Evolutionary conservation across 2,113 vertebrate species (phyloP).

Genomic region (Tachysurus vachellii): DNA sequence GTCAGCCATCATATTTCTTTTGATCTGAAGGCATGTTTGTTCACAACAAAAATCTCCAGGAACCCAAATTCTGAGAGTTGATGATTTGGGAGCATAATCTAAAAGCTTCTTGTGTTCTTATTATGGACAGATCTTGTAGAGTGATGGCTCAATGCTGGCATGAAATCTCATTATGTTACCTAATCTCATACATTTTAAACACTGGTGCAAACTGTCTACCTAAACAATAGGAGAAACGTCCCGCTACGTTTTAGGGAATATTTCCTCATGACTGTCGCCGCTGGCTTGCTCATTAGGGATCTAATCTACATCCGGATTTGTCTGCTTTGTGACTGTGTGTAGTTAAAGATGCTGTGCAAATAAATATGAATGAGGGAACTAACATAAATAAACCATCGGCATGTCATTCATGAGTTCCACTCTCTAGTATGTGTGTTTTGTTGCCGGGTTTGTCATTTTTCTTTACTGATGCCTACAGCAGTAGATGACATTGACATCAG

Average conservation of each 20-base stretch:
- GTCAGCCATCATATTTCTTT: neutral
- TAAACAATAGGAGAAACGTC: neutral
- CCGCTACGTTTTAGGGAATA: neutral
- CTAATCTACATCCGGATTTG: neutral
- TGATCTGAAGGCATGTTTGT: neutral
- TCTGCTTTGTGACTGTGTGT: neutral
- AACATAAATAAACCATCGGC: neutral
- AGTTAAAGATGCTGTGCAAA: neutral
- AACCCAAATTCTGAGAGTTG: neutral
- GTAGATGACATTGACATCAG: slow-evolving; percentile 43
- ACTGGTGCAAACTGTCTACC: neutral
- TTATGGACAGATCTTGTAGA: neutral
- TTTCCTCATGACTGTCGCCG: neutral
- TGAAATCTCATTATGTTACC: neutral
- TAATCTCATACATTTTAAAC: neutral
- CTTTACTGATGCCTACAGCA: slow-evolving; percentile 9
- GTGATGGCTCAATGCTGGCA: neutral
- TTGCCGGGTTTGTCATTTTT: neutral
- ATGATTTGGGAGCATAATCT: neutral
- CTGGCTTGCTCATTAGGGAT: neutral
- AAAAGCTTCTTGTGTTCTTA: neutral
- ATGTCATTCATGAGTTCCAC: neutral
- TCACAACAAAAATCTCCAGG: neutral
- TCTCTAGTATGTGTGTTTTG: neutral
- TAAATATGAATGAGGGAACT: neutral